phyloP scores from a whole-genome alignment of 2,797 vertebrate genomes.

The Acanthurus lineatus region DNA sequence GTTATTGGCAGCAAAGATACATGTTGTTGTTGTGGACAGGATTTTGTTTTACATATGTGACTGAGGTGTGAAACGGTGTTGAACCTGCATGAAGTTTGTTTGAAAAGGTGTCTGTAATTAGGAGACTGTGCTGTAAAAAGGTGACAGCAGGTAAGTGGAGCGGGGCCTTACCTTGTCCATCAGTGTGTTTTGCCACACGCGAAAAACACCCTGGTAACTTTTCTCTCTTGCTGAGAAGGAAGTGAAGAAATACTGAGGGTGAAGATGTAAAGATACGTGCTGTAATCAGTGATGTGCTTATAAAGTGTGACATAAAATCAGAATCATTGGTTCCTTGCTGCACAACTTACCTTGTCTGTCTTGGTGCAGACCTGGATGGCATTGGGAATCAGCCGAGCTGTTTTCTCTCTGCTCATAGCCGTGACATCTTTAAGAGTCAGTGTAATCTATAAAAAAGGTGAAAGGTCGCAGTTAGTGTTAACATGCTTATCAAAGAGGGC shows the following conservation, averaged over 20 bases:
- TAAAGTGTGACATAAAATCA: not conserved
- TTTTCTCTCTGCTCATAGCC: slow-evolving; percentile 93
- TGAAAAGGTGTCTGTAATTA: not conserved
- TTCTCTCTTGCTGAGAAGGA: slow-evolving; percentile 94
- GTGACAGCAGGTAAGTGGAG: not conserved
- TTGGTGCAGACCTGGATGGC: slow-evolving; percentile 92
- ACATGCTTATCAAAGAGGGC: not conserved
- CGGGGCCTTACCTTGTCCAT: slow-evolving; percentile 88
- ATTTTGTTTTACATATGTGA: too few relatives aligned
- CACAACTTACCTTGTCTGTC: slow-evolving; percentile 89
- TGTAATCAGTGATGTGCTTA: not conserved
- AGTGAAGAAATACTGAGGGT: slow-evolving; percentile 91
- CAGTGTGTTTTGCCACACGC: slow-evolving; percentile 94
- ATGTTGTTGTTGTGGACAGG: not conserved
- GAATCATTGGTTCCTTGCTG: not conserved
- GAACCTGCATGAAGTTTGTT: not conserved
- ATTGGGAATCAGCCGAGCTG: slow-evolving; percentile 93
- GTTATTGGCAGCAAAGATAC: not conserved
- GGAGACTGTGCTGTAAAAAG: not conserved
- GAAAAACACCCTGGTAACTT: slow-evolving; percentile 91
- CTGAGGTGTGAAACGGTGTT: not conserved
- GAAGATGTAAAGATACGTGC: not conserved
- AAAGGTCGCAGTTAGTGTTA: not conserved
- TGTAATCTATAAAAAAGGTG: slow-evolving; percentile 84
- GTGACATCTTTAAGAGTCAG: slow-evolving; percentile 90